Evolutionary conservation across 2,797 vertebrate species (phyloP).

Genomic region (Kryptolebias ocellatus): DNA sequence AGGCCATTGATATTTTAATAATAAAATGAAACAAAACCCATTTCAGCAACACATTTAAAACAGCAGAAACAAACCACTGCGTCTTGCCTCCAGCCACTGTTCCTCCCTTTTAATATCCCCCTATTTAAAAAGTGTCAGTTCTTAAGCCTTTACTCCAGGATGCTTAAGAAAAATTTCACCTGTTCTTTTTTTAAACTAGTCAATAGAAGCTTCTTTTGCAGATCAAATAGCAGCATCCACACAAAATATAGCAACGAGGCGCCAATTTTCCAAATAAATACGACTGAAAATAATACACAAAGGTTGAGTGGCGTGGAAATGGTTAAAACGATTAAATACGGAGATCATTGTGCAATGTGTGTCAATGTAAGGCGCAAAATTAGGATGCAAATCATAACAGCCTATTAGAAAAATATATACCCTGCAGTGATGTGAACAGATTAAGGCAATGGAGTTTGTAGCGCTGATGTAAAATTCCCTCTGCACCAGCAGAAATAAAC

Average conservation of each 20-base stretch:
- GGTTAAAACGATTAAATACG: slow-evolving; percentile 13
- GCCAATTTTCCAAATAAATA: slow-evolving; percentile 42
- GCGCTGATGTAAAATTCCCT: slow-evolving; percentile 32
- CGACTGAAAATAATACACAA: slow-evolving; percentile 35
- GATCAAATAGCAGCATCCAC: slow-evolving; percentile 43
- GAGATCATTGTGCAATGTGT: slow-evolving; percentile 13
- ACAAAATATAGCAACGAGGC: slow-evolving; percentile 44
- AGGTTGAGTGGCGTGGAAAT: slow-evolving; percentile 17
- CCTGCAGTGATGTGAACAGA: slow-evolving; percentile 23
- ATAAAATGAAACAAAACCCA: slow-evolving; percentile 35
- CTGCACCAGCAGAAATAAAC: slow-evolving; percentile 27
- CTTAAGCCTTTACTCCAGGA: not conserved
- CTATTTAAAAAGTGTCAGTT: slow-evolving; percentile 25
- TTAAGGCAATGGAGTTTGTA: slow-evolving; percentile 65
- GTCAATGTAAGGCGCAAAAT: slow-evolving; percentile 16
- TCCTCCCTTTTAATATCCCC: slow-evolving; percentile 26
- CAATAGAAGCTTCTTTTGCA: slow-evolving; percentile 21
- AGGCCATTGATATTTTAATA: slow-evolving; percentile 55
- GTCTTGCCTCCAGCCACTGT: slow-evolving; percentile 16
- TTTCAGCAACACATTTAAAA: slow-evolving; percentile 31
- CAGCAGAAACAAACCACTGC: slow-evolving; percentile 30
- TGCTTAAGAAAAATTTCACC: slow-evolving; percentile 32
- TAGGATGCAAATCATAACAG: slow-evolving; percentile 19
- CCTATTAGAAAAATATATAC: slow-evolving; percentile 34
- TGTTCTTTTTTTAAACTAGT: slow-evolving; percentile 27